Evolutionary conservation across 2,113 vertebrate genomes (phyloP), one percentile per base, ranked within the genome.

Genomic region (Petromus typicus): DNA sequence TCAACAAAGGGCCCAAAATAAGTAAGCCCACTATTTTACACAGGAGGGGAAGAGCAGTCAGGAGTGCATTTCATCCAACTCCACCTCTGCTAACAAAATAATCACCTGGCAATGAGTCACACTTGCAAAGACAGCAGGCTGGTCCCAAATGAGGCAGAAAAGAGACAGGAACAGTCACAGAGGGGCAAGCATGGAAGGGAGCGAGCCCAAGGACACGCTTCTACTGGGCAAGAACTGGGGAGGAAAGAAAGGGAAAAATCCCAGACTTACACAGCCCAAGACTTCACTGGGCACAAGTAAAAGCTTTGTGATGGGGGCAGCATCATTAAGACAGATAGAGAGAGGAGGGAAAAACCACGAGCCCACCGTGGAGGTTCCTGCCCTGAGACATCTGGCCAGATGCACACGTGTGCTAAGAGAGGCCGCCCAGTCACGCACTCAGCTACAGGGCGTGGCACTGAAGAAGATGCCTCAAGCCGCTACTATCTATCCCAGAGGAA

Each of bases 301-400:
- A n/a, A 48, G 67, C 61, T 34, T 34, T 45, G 14, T n/a, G 32
- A 79, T 7, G 23, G n/a, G 40, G 17, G 59, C 37, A 40, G 2
- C 57, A 34, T 18, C 54, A 12, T 17, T 17, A 30, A 48, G 51
- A 73, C 45, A 56, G 9, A 69, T 2, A 5, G 0, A 12, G 4
- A 37, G 3, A 56, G 14, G 32, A 25, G 25, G 48, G 23, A 51
- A 54, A 76, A 51, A 23, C 17, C 56, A 45, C 23, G 1, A 67
- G 48, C 27, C 63, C 16, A 14, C 1, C 0, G 5, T 40, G 75
- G 51, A 80, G 11, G 12, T 0, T 4, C 27, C 27, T 5, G 14
- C 27, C 45, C 32, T 32, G 27, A 57, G 51, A 61, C 37, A 66
- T 32, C 69, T 27, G 37, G 57, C 13, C 57, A 64, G 51, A 61